These are phyloP conservation scores for Crocidura indochinensis DNA, from an alignment of 2,797 vertebrate genomes.

Conservation along the genomic window DNA sequence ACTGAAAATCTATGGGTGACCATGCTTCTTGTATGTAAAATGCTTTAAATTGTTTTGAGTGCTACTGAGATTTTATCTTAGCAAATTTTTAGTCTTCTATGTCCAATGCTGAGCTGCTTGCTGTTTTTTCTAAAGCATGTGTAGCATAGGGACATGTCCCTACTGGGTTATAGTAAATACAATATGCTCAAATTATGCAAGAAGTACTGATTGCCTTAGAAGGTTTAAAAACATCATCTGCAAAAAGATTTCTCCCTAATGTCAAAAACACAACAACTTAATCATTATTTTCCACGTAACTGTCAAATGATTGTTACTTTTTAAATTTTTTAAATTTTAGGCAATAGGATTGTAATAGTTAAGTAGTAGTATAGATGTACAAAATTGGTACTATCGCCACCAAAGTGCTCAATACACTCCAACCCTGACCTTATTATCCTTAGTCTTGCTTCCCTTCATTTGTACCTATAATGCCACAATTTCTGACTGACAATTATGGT, in stretches of 20 bases:
- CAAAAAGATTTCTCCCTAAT: not conserved
- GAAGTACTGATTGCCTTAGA: not conserved
- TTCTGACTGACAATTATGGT: no score
- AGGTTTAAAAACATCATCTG: not conserved
- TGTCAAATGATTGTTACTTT: not conserved
- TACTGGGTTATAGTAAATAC: not conserved
- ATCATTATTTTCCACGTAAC: conserved; percentile 18
- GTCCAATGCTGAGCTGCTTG: conserved; percentile 10
- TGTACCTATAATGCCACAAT: no score
- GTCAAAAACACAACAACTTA: not conserved
- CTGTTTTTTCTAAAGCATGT: conserved; percentile 9
- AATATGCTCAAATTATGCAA: not conserved
- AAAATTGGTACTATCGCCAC: no score
- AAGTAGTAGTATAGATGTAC: no score
- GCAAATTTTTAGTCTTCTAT: conserved; percentile 16
- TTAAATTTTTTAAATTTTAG: no score
- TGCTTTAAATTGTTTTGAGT: conserved; percentile 55
- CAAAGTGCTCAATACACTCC: no score
- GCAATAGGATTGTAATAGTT: no score
- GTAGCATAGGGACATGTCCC: not conserved
- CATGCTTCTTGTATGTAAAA: conserved; percentile 37
- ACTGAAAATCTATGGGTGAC: not conserved
- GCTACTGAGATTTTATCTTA: not conserved
- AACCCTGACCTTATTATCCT: no score
- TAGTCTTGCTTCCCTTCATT: no score